Evolutionary conservation across 2,113 vertebrate species (phyloP), one percentile per base, ranked within the genome.

Genomic region (Silurus glanis): DNA sequence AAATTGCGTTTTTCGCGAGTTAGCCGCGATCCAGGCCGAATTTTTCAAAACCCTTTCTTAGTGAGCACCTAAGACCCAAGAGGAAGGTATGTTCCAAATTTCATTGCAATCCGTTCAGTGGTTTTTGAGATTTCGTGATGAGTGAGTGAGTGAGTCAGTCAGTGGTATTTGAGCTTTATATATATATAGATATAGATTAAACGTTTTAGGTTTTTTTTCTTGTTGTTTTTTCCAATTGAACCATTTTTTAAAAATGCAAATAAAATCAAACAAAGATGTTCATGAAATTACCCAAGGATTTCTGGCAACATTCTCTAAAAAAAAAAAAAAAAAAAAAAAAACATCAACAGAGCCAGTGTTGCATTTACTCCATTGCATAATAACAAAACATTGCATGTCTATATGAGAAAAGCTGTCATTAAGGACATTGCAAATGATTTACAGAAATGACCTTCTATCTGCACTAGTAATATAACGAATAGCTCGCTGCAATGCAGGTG

Each of bases 311-410:
- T 62, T 2, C 19, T 62, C n/a, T 25, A 6, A 14, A n/a, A n/a
- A 64, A 10, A 28, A 69, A 69, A 12, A 74, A 23, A 47, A 19
- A 47, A 10, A 17, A 17, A 62, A 0, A 5, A 17, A 74, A 8
- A 75, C 49, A 53, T 17, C 61, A 25, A 47, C 16, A 3, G 5
- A 51, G 47, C 19, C 10, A 49, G 37, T 1, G 25, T 56, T 75
- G 6, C 17, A 14, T 25, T 45, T 56, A 64, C 47, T 75, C 71
- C 14, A n/a, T 61, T 86, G 23, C 67, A 82, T 49, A 81, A 86
- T 61, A 1, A 69, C 14, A 9, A 5, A 71, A 55, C 13, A 25
- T 47, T 9, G 23, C 21, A 9, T 10, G 7, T 45, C 10, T 9
- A 66, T 80, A 45, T 21, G 13, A 21, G 37, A 23, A 58, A 8